phyloP scores from a whole-genome alignment of 2,797 vertebrate genomes.

The Leptodactylus fallax region DNA sequence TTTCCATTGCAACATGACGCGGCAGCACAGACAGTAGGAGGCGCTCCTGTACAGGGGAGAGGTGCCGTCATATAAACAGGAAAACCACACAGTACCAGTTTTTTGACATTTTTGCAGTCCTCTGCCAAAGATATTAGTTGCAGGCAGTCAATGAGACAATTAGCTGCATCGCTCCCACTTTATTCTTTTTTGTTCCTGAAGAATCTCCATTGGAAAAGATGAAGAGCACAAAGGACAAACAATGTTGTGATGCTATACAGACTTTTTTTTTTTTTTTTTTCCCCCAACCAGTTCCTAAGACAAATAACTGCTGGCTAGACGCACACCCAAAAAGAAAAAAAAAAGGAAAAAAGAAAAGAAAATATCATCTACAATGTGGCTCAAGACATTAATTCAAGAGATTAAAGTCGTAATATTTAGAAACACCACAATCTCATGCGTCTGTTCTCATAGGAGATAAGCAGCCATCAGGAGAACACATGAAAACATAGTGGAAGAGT shows the following conservation, averaged over 20 bases:
- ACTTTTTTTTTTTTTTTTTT: no score
- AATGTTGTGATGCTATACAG: not conserved
- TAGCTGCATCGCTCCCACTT: not conserved
- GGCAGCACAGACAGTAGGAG: constrained; percentile 96
- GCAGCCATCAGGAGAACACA: no score
- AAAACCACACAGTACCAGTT: not conserved
- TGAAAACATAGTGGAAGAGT: no score
- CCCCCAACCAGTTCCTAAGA: no score
- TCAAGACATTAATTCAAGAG: no score
- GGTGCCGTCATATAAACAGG: not conserved
- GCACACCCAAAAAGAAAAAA: no score
- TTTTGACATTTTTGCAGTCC: not conserved
- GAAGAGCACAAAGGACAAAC: not conserved
- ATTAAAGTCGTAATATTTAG: no score
- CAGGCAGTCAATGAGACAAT: not conserved
- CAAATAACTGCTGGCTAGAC: no score
- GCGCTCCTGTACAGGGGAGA: constrained; percentile 84
- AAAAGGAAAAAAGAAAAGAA: not conserved
- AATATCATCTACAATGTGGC: no score
- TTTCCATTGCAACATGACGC: constrained; percentile 98
- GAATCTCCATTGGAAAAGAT: not conserved
- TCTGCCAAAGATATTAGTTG: not conserved
- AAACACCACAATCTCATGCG: no score
- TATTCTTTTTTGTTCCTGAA: not conserved
- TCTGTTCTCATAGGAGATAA: no score